Evolutionary conservation across 2,797 vertebrate genomes (phyloP), one percentile per base, ranked within the genome.

Genomic region (Apogon talboti): DNA sequence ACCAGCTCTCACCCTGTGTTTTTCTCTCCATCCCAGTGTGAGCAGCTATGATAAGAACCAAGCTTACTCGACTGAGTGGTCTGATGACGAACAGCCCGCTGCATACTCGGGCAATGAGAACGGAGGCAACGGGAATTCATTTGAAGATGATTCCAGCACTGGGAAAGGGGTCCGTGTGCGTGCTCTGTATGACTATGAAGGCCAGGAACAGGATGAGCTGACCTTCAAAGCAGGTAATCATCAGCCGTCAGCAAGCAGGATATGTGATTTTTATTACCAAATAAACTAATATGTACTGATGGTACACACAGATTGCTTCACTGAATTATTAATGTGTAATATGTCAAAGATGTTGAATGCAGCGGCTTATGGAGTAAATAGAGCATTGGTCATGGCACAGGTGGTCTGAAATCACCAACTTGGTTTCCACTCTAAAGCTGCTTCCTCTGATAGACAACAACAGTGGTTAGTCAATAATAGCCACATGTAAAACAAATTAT

Each of bases 161-260:
- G 90, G 84, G 16, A 91, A 48, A 85, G 88, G 94, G 0, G 94
- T 96, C 60, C 93, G 96, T 0, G 96, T 99, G 59, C 94, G 98
- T 1, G 98, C 98, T 0, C 95, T 99, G 16, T 99, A 99, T 0
- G 97, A 99, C 90, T 99, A 99, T 0, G 96, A 99, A 0, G 97
- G 98, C 76, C 98, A 99, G 90, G 98, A 99, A 82, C 97, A 98
- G 85, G 98, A 99, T 2, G 97, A 99, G 76, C 95, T 99, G 79
- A 93, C 94, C 91, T 99, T 99, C 89, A 98, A 97, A 96, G 96
- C 97, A 67, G 98, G 97, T 98, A 82, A 67, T 30, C 43, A 44
- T 55, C 45, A 6, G 3, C 3, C 3, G 12, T 2, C 7, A 6
- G 13, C 48, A 16, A 13, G 50, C 14, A 14, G 7, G 15, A 47